A percentile compares a stretch with the other conserved stretches of the same genome.
These are phyloP conservation scores for Leptocoma aspasia DNA, from an alignment of 2,113 vertebrate species.

Conservation along the genomic window DNA sequence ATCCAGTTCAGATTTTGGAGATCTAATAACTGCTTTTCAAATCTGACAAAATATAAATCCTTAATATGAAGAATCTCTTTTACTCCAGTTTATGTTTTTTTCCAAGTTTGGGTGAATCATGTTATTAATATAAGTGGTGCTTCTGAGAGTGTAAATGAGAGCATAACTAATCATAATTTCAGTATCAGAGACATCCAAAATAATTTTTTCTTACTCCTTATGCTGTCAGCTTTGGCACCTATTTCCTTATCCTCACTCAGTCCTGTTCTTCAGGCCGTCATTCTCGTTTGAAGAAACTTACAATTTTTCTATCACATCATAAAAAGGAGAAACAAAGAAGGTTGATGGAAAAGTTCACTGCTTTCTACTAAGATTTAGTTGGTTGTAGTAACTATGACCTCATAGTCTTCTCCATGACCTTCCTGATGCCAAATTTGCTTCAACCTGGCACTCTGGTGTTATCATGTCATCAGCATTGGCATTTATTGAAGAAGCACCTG, in stretches of 20 bases:
- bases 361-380: not conserved
- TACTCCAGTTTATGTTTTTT: not conserved
- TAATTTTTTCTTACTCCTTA: not conserved
- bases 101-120: not conserved
- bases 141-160: not conserved
- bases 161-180: not conserved
- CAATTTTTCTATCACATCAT: not conserved
- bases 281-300: not conserved
- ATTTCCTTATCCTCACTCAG: not conserved
- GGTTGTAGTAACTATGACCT: not conserved
- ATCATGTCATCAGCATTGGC: not conserved
- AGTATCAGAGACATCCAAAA: not conserved
- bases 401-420: not conserved
- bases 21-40: not conserved
- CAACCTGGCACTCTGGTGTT: not conserved
- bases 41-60: not conserved
- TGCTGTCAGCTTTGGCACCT: not conserved
- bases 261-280: rapidly evolving
- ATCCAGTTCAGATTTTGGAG: not conserved
- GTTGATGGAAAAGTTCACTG: not conserved
- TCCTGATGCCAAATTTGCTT: not conserved
- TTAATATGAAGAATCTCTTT: not conserved
- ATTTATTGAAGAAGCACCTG: not conserved
- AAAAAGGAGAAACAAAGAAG: not conserved
- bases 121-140: not conserved